These are phyloP conservation scores for Pelecanoides urinatrix DNA, from an alignment of 2,113 vertebrate genomes.

Conservation along the genomic window DNA sequence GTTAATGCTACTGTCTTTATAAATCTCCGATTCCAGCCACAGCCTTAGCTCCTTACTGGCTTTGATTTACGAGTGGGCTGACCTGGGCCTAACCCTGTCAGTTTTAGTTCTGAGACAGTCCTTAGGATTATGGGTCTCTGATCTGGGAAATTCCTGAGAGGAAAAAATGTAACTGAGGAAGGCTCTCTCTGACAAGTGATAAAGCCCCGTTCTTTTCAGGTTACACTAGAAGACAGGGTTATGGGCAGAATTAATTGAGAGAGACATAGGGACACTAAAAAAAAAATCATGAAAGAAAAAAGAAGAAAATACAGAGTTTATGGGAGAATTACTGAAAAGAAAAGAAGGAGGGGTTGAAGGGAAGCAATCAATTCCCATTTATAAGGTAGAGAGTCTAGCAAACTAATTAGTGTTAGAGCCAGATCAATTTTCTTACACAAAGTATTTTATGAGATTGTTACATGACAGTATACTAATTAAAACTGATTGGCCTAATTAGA, in stretches of 20 bases:
- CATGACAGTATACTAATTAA: conserved; percentile 73
- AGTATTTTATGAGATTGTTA: conserved; percentile 74
- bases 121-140: conserved; percentile 30
- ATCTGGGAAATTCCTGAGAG: conserved; percentile 48
- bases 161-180: conserved; percentile 24
- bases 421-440: conserved; percentile 71
- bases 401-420: conserved; percentile 70
- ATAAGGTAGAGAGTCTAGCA: conserved; percentile 45
- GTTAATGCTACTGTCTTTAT: conserved; percentile 49
- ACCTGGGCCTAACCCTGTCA: conserved; percentile 62
- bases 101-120: conserved; percentile 29
- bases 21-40: conserved; percentile 33
- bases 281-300: background rate
- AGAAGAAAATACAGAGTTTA: background rate
- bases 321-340: conserved; percentile 1
- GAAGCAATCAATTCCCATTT: conserved; percentile 72
- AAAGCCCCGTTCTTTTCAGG: conserved; percentile 34
- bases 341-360: background rate
- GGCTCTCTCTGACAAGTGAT: conserved; percentile 40
- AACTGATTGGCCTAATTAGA: conserved; percentile 75
- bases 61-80: conserved; percentile 58
- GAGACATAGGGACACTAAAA: background rate
- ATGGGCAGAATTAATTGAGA: conserved; percentile 54
- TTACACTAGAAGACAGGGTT: conserved; percentile 3
- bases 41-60: background rate